Evolutionary conservation across 2,797 vertebrate genomes (phyloP), one percentile per base, ranked within the genome.

Genomic region (Rhinella marina): DNA sequence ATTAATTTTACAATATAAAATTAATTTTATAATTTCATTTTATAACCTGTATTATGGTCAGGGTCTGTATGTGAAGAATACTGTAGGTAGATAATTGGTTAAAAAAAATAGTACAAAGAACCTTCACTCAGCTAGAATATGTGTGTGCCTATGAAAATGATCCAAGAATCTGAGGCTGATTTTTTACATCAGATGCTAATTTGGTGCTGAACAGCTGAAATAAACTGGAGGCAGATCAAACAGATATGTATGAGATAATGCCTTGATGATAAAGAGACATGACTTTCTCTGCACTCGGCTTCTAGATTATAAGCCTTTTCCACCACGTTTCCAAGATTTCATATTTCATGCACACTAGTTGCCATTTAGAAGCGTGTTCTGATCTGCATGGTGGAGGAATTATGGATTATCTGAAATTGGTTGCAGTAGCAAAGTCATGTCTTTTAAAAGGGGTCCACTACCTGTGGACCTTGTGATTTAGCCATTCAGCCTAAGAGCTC

Each of bases 181-280:
- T 78, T 78, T 56, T 78, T 7, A 78, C 11, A 78, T 78, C 76
- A 54, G 76, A 52, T 78, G 52, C 52, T 78, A 78, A 78, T 78
- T 25, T 27, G 16, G 52, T 27, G n/a, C n/a, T 78, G 23, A 54
- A 56, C n/a, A 29, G 76, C 76, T 79, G 76, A 57, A 79, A 57
- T 57, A 57, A 79, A 29, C 76, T 79, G 52, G 76, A 79, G 52
- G 9, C 25, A 79, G 52, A 79, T 79, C 76, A 79, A 57, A 79
- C n/a, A 57, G n/a, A 56, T 27, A 56, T 16, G 52, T 29, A 25
- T 78, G 76, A 78, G 76, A 29, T 79, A 57, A 57, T 56, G 73
- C 5, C 11, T 52, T 76, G 76, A 79, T 57, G 25, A 27, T 27
- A 57, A 57, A 29, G 25, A 79, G 54, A 27, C 76, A 79, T 57